phyloP scores from a whole-genome alignment of 2,113 vertebrate species.

The Stegostoma tigrinum region DNA sequence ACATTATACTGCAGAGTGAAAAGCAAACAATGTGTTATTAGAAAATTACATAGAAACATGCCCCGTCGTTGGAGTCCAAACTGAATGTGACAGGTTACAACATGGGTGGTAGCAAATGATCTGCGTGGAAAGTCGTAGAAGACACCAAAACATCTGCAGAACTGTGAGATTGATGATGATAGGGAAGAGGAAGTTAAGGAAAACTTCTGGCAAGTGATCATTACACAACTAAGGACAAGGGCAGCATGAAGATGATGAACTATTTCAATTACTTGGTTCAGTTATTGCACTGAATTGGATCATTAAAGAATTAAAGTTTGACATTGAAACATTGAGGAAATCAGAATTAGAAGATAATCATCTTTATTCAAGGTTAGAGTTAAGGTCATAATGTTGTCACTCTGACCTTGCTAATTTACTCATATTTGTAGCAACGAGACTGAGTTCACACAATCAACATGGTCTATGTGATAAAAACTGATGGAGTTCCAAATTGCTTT shows the following conservation, averaged over 20 bases:
- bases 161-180: slow-evolving; percentile 11
- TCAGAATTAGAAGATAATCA: not conserved
- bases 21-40: not conserved
- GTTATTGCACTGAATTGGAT: not conserved
- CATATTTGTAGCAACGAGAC: not conserved
- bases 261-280: slow-evolving; percentile 27
- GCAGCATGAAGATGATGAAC: not conserved
- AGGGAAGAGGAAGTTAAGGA: not conserved
- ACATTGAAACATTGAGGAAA: not conserved
- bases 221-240: too few relatives aligned
- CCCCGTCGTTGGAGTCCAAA: not conserved
- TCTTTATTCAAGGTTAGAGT: not conserved
- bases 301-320: not conserved
- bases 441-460: not conserved
- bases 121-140: not conserved
- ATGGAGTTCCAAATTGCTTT: not conserved
- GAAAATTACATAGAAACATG: not conserved
- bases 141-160: not conserved
- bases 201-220: not conserved
- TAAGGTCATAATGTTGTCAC: not conserved
- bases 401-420: not conserved
- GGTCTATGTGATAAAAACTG: not conserved
- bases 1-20: not conserved
- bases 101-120: not conserved
- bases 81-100: not conserved